phyloP scores from a whole-genome alignment of 2,797 vertebrate genomes.

The Zalophus californianus region DNA sequence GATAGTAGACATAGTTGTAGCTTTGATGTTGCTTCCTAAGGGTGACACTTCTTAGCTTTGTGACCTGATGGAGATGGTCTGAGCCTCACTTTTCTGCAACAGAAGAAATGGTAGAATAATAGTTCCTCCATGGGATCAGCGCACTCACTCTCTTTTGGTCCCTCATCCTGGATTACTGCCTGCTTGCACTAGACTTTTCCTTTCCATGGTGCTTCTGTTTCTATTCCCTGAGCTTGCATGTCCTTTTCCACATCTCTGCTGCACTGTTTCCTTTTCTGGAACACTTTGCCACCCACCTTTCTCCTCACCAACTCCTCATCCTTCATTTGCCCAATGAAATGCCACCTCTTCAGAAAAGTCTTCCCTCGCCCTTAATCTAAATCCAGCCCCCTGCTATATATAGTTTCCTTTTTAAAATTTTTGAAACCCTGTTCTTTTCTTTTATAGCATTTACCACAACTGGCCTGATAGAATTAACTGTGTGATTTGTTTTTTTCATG shows the following conservation, averaged over 20 bases:
- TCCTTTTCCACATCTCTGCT: neutral
- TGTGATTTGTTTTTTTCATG: slow-evolving; percentile 26
- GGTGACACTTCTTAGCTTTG: neutral
- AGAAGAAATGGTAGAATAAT: neutral
- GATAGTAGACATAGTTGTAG: rapidly evolving
- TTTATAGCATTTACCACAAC: neutral
- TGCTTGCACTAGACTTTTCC: neutral
- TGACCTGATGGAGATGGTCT: neutral
- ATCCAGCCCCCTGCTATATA: neutral
- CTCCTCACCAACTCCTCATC: slow-evolving; percentile 11
- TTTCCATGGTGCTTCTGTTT: no score
- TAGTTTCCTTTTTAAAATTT: neutral
- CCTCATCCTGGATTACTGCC: no score
- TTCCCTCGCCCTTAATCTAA: slow-evolving; percentile 15
- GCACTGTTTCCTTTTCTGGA: neutral
- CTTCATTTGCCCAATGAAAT: neutral
- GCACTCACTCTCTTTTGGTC: neutral
- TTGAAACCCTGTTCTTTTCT: slow-evolving; percentile 36
- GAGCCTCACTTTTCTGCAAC: neutral
- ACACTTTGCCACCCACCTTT: slow-evolving; percentile 41
- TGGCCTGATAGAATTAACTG: slow-evolving; percentile 19
- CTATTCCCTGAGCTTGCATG: rapidly evolving
- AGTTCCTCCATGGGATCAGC: neutral
- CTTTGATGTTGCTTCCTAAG: neutral
- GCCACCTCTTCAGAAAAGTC: slow-evolving; percentile 21